Conservation (phyloP, 2,113 vertebrate species). For the Orientallactaga bullata region DNA sequence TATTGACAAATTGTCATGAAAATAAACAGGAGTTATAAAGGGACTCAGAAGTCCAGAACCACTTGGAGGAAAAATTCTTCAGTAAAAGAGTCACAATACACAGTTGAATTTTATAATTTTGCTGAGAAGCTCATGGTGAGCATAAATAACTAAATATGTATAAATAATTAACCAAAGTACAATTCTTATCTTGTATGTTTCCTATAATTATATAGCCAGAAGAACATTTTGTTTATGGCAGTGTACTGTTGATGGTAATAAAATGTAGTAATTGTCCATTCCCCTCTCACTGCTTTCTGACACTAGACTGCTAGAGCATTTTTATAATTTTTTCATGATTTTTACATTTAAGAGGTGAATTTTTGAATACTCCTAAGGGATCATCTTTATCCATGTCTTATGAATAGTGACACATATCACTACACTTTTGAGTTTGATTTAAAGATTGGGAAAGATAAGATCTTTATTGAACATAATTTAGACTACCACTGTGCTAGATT, state of each 20-base stretch:
- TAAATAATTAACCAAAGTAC: conserved; percentile 33
- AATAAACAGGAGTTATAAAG: background rate
- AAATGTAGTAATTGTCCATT: background rate
- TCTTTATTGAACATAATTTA: background rate
- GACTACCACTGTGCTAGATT: background rate
- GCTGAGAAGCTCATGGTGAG: background rate
- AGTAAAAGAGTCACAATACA: conserved; percentile 12
- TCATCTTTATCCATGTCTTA: background rate
- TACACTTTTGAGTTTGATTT: conserved; percentile 9
- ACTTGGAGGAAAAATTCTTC: background rate
- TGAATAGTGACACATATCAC: background rate
- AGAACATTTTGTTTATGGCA: conserved; percentile 6
- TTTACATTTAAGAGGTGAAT: background rate
- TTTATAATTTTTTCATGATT: conserved; percentile 31
- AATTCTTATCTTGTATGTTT: background rate
- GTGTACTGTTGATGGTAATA: background rate
- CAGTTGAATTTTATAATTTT: conserved; percentile 67
- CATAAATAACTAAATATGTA: conserved; percentile 40
- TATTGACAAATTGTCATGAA: conserved; percentile 57
- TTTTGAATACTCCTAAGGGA: background rate
- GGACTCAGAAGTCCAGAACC: background rate
- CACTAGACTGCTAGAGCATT: background rate
- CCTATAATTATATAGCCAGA: background rate
- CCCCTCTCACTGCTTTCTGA: background rate
- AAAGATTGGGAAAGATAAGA: background rate